Percentiles rank a stretch among this genome's conserved stretches.
These are phyloP conservation scores for Cinara cedri DNA, from an alignment of 2,888 invertebrate species.

Conservation along the genomic window DNA sequence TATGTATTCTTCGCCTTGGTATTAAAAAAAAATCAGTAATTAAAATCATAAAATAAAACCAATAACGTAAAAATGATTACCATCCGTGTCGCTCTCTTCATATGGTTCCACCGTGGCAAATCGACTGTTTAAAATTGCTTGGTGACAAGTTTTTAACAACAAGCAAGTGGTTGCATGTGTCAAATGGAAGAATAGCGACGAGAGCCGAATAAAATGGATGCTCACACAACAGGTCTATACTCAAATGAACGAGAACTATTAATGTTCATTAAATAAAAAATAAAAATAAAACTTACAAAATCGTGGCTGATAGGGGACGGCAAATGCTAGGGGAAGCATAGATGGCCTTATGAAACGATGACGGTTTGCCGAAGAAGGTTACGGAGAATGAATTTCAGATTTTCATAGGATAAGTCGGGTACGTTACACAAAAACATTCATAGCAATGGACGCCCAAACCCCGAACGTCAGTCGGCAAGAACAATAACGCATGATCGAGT, in stretches of 20 bases:
- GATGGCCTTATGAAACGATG: neutral
- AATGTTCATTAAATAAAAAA: too few species aligned
- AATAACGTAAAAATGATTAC: neutral
- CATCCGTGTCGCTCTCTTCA: neutral
- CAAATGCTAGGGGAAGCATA: neutral
- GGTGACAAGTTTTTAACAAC: too few species aligned
- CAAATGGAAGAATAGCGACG: neutral
- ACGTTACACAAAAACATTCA: too few species aligned
- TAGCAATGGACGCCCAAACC: too few species aligned
- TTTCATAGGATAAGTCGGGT: too few species aligned
- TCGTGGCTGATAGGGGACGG: neutral
- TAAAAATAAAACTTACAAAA: too few species aligned
- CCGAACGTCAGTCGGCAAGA: too few species aligned
- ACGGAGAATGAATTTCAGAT: too few species aligned
- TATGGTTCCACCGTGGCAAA: neutral
- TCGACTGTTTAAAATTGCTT: too few species aligned
- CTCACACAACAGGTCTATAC: neutral
- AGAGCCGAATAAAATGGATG: neutral
- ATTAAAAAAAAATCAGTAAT: neutral
- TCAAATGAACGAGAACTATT: neutral
- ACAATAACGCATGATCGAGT: too few species aligned
- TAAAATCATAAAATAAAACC: too few species aligned
- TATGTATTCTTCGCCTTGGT: neutral
- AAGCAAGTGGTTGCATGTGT: neutral
- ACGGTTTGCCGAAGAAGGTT: neutral